Percentiles rank a stretch among this genome's conserved stretches.
Conservation (phyloP, 2,113 vertebrate genomes). For the Calypte anna region DNA sequence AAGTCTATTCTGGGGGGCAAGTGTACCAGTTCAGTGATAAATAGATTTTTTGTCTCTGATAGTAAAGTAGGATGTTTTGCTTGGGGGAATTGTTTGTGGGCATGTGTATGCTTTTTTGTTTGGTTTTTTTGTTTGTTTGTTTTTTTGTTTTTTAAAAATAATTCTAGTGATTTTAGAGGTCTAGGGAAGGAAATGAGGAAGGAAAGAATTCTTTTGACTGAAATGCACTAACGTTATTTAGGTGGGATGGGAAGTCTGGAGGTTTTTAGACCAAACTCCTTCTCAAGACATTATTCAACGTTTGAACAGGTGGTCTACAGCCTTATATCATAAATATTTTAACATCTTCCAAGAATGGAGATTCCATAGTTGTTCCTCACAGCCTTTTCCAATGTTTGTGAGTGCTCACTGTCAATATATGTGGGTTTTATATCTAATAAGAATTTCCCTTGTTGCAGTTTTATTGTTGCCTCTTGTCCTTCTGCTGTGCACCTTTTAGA, state of each 20-base stretch:
- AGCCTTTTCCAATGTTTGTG: neutral
- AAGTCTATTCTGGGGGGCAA: neutral
- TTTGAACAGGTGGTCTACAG: neutral
- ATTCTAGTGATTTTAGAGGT: neutral
- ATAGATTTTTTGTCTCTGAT: neutral
- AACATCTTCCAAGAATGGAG: neutral
- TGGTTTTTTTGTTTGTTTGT: too few relatives aligned
- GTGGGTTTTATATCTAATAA: neutral
- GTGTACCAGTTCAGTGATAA: neutral
- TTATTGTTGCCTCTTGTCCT: neutral
- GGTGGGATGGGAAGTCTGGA: neutral
- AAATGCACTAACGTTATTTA: neutral
- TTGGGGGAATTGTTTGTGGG: neutral
- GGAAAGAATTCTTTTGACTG: neutral
- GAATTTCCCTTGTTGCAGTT: neutral
- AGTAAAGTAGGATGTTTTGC: neutral
- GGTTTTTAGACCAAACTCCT: neutral
- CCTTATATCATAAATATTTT: neutral
- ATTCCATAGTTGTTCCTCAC: neutral
- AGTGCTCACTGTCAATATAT: neutral
- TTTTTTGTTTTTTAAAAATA: neutral
- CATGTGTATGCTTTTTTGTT: neutral
- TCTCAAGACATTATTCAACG: neutral
- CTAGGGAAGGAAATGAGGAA: neutral
- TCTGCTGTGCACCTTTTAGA: neutral